phyloP scores from a whole-genome alignment of 2,888 invertebrate species.

The Hipparchia sbordonii region DNA sequence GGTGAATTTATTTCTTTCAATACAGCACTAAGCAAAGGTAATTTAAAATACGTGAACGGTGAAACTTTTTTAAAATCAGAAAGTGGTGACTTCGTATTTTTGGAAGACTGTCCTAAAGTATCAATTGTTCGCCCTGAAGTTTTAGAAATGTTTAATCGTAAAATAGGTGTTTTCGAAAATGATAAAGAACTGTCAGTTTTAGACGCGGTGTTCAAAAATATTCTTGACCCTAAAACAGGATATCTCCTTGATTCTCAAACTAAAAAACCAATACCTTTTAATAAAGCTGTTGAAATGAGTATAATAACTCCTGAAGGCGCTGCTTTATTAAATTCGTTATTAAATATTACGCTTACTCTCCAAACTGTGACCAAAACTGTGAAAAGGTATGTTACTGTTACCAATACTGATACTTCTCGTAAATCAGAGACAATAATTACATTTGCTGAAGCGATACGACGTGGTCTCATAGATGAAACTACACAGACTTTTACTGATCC shows the following conservation, averaged over 20 bases:
- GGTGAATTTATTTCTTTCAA: constrained; percentile 93
- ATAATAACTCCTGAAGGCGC: constrained; percentile 95
- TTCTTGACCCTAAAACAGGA: constrained; percentile 94
- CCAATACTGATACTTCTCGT: constrained; percentile 84
- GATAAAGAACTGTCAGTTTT: constrained; percentile 91
- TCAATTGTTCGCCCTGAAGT: constrained; percentile 93
- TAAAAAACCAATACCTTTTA: constrained; percentile 89
- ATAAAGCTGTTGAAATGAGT: constrained; percentile 92
- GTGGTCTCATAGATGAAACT: constrained; percentile 90
- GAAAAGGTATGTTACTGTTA: constrained; percentile 90
- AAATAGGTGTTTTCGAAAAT: constrained; percentile 90
- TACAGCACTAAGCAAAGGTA: constrained; percentile 89
- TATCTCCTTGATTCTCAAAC: constrained; percentile 90
- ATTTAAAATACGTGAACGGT: constrained; percentile 88
- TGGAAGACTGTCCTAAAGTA: constrained; percentile 90
- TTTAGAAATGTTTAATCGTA: constrained; percentile 91
- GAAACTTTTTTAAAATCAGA: constrained; percentile 89
- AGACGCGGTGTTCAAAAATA: constrained; percentile 93
- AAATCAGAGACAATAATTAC: constrained; percentile 85
- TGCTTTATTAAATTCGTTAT: constrained; percentile 90
- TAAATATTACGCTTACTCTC: constrained; percentile 94
- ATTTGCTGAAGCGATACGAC: constrained; percentile 89
- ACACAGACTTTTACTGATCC: constrained; percentile 90
- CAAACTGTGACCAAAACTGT: constrained; percentile 94
- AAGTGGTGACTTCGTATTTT: constrained; percentile 88